Base-by-base conservation (phyloP, 2,113 vertebrate genomes). In the Epinephelus cyanopodus region DNA sequence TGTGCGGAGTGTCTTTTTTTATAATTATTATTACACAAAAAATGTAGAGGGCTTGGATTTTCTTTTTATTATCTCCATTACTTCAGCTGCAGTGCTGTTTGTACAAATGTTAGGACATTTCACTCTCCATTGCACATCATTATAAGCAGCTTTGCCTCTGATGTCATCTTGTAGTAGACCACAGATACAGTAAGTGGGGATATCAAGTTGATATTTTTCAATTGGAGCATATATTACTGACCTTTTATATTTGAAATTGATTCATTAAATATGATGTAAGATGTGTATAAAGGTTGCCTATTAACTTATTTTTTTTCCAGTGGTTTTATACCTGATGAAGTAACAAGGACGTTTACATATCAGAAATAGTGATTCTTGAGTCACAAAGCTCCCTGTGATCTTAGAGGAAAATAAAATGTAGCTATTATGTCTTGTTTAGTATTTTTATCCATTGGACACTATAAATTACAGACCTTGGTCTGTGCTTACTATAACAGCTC, bases 231-330 rank as follows among this genome's bases (percentile, higher is more conserved):
- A 92, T 91, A 89, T 90, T 93, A 92, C 94, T 91, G 84, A 90
- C 87, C 85, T 93, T 93, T 95, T 95, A 86, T 95, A 94, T 94
- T 86, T 83, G 86, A 92, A 88, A 93, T 81, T 63, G 70, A 85
- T 90, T 90, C 82, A 89, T 91, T 93, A 87, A 94, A 93, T 92
- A 83, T 92, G 86, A 89, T 91, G 90, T 93, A 88, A 91, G 90
- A 89, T 93, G 91, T 93, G 87, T 91, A 93, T 85, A 89, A 92
- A 92, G 67, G 84, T 89, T 92, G 85, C 89, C 76, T 91, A 93
- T 93, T 94, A 94, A 95, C 93, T 93, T 94, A 94, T 95, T 94
- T 89, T 77, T 87, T 62, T 87, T 58, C 50, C 81, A 56, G 77
- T 71, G 86, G 68, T 88, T 91, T 93, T 92, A 50, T 92, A 89